Evolutionary conservation across 1,140 invertebrate genomes (phyloP), one percentile per base, ranked within the genome.

Genomic region (Temnothorax nylanderi): DNA sequence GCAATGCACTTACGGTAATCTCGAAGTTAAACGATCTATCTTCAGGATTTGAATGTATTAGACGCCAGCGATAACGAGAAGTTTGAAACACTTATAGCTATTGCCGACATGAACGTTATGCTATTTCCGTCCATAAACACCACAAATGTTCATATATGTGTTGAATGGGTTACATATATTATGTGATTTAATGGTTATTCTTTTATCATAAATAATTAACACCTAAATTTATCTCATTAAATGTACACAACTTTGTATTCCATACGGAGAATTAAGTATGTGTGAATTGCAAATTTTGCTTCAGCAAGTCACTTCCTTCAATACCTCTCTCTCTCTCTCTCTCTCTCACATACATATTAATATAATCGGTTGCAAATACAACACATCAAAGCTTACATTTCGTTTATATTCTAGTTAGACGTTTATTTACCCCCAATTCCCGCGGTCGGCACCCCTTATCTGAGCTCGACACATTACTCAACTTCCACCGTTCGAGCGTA

Each of bases 1-100:
- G 26, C 37, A 16, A 47, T 71, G 37, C 34, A 58, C 13, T 72
- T 72, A 74, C 51, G 21, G 13, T 58, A 58, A 56, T 47, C 32
- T 56, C 78, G 1, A 37, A 82, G 78, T 82, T 82, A 21, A 58
- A 58, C 78, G 18, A 82, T 47, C 37, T 82, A 60, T 58, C 67
- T 72, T n/a, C 67, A 13, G 41, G 41, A 82, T 58, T 82, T 72
- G 26, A 58, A 56, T 56, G n/a, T 21, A 5, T 54, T 56, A 44
- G 37, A 81, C 10, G 49, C 16, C n/a, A 81, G 26, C 18, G 26
- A 72, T 58, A 58, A 60, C 78, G 32, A 82, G 18, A 72, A 82
- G 67, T 58, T 56, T 21, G 49, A 56, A 69, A 2, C 51, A 21
- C 21, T 65, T 26, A 32, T 37, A 56, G 26, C 49, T 47, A 47